These are phyloP conservation scores for Galagoides demidoff DNA, from an alignment of 2,797 vertebrate genomes.

Conservation along the genomic window DNA sequence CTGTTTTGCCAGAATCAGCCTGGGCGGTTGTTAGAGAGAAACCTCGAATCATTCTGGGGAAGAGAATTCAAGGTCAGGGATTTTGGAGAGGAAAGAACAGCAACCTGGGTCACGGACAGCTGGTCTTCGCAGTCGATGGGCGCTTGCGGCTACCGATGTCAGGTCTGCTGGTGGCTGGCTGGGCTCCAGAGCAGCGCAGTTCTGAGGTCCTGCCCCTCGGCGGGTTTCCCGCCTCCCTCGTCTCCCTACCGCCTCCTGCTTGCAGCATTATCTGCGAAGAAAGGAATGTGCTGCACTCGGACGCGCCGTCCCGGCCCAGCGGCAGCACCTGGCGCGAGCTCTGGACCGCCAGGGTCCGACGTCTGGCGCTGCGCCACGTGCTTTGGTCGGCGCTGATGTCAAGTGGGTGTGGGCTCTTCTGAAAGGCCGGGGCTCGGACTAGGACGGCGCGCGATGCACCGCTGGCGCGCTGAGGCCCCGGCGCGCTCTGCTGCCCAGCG, in stretches of 20 bases:
- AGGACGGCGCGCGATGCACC: constrained; percentile 84
- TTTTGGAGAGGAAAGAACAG: constrained; percentile 57
- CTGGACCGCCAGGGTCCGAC: constrained; percentile 30
- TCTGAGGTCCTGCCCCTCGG: constrained; percentile 68
- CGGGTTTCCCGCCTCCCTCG: constrained; percentile 31
- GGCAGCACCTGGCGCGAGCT: constrained; percentile 18
- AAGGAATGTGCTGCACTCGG: constrained; percentile 64
- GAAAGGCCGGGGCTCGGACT: constrained; percentile 77
- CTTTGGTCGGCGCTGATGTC: constrained; percentile 85
- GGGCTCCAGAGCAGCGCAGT: constrained; percentile 83
- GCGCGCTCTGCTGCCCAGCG: not conserved
- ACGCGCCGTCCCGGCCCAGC: constrained; percentile 50
- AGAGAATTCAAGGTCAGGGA: constrained; percentile 84
- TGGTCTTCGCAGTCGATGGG: constrained; percentile 84
- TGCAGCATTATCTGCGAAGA: constrained; percentile 70
- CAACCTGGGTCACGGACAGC: constrained; percentile 84
- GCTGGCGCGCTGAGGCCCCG: constrained; percentile 67
- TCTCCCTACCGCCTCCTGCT: not conserved
- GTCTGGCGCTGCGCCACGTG: constrained; percentile 75
- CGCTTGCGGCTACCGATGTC: constrained; percentile 84
- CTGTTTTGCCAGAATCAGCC: constrained; percentile 22
- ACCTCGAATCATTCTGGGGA: constrained; percentile 12
- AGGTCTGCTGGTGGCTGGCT: constrained; percentile 88
- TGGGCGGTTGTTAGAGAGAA: not conserved
- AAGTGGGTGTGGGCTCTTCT: constrained; percentile 87